Percentiles rank a stretch among this genome's conserved stretches.
phyloP scores from a whole-genome alignment of 2,797 vertebrate genomes.

The Danionella dracula region DNA sequence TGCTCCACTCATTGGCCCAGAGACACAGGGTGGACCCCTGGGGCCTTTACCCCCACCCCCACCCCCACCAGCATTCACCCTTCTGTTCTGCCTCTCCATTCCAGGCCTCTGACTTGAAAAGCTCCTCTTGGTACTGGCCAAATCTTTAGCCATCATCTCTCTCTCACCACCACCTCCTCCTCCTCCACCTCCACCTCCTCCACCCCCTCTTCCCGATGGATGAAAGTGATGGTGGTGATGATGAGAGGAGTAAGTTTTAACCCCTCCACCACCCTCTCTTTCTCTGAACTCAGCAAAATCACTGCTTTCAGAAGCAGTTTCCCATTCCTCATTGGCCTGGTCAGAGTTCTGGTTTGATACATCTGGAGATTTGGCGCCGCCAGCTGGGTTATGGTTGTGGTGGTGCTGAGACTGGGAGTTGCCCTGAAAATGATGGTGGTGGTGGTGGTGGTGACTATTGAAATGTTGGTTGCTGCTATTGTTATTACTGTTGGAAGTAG shows the following conservation, averaged over 20 bases:
- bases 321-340: slow-evolving; percentile 95
- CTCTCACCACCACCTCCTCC: slow-evolving; percentile 57
- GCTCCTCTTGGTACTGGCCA: slow-evolving; percentile 78
- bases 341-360: slow-evolving; percentile 92
- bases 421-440: slow-evolving; percentile 67
- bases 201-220: slow-evolving; percentile 52
- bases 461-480: slow-evolving; percentile 47
- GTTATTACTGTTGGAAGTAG: slow-evolving; percentile 57
- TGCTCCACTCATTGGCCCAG: slow-evolving; percentile 51
- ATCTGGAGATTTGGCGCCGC: slow-evolving; percentile 86
- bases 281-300: slow-evolving; percentile 90
- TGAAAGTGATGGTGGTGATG: slow-evolving; percentile 57
- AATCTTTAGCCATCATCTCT: slow-evolving; percentile 68
- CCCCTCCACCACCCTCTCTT: slow-evolving; percentile 60
- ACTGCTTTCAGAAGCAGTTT: slow-evolving; percentile 91
- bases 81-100: slow-evolving; percentile 89
- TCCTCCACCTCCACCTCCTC: slow-evolving; percentile 22
- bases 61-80: slow-evolving; percentile 64
- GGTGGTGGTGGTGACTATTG: slow-evolving; percentile 72
- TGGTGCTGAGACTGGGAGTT: slow-evolving; percentile 63
- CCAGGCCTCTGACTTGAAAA: slow-evolving; percentile 90
- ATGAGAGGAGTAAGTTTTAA: slow-evolving; percentile 63
- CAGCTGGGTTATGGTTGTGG: slow-evolving; percentile 65
- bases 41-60: slow-evolving; percentile 64
- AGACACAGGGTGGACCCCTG: slow-evolving; percentile 60